These are phyloP conservation scores for Phainopepla nitens DNA, from an alignment of 2,113 vertebrate genomes.

Conservation along the genomic window DNA sequence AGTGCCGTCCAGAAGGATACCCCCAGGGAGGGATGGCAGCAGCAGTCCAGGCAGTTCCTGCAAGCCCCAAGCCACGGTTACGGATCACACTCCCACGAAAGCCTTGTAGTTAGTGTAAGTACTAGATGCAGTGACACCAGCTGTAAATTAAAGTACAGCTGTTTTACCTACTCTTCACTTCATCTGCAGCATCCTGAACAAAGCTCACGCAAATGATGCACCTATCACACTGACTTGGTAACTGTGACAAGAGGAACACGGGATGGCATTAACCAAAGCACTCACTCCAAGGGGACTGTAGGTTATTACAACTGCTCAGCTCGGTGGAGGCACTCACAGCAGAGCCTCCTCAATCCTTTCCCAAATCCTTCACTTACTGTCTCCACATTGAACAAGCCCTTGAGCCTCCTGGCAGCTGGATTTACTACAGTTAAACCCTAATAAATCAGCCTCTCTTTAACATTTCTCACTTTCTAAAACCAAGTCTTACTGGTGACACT, in stretches of 20 bases:
- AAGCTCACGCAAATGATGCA: background rate
- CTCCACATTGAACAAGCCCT: background rate
- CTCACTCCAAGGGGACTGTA: background rate
- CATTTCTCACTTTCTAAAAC: background rate
- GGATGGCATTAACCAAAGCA: background rate
- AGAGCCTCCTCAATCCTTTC: background rate
- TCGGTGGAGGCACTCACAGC: background rate
- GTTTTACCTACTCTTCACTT: background rate
- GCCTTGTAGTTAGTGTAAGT: background rate
- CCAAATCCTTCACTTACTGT: background rate
- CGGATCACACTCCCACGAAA: conserved; percentile 42
- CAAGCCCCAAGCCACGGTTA: background rate
- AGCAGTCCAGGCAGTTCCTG: conserved; percentile 32
- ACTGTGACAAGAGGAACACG: background rate
- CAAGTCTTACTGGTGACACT: background rate
- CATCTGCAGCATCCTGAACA: background rate
- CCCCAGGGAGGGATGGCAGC: conserved; percentile 49
- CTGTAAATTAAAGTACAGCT: background rate
- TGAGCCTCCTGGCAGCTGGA: background rate
- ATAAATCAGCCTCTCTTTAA: background rate
- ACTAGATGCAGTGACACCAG: background rate
- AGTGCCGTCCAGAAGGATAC: conserved; percentile 46
- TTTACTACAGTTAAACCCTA: background rate
- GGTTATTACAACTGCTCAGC: background rate
- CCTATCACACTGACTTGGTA: rapidly evolving